Conservation (phyloP, 2,113 vertebrate genomes). For the Irena cyanogastra region DNA sequence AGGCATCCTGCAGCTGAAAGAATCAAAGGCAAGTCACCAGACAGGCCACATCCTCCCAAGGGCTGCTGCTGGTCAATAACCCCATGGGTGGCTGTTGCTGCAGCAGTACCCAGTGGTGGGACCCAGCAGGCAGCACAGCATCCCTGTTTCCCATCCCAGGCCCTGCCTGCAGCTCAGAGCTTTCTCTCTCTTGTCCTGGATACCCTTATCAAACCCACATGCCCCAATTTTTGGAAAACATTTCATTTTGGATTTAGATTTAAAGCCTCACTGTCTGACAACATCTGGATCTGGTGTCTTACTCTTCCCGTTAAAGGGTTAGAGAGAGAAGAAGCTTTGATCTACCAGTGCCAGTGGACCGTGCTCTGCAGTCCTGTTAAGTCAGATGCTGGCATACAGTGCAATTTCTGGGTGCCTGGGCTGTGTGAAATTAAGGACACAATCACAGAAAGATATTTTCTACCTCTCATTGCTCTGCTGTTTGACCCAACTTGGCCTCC, state of each 20-base stretch:
- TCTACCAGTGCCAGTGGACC: not conserved
- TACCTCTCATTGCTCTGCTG: not conserved
- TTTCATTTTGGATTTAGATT: not conserved
- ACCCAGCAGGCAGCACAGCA: not conserved
- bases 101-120: not conserved
- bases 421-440: not conserved
- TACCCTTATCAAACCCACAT: not conserved
- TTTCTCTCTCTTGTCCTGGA: not conserved
- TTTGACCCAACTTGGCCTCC: not conserved
- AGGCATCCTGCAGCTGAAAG: conserved; percentile 89
- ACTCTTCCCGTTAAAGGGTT: not conserved
- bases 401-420: not conserved
- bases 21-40: not conserved
- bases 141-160: not conserved
- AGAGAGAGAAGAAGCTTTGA: not conserved
- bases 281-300: conserved; percentile 13
- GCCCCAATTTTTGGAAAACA: not conserved
- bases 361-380: not conserved
- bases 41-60: not conserved
- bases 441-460: not conserved
- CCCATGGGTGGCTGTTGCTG: not conserved
- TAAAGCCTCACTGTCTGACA: not conserved
- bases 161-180: not conserved
- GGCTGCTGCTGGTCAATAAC: not conserved
- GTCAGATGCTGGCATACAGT: rapidly evolving